Percentiles rank a stretch among this genome's conserved stretches.
Evolutionary conservation across 2,113 vertebrate genomes (phyloP).

Genomic region (Scartelaos histophorus): DNA sequence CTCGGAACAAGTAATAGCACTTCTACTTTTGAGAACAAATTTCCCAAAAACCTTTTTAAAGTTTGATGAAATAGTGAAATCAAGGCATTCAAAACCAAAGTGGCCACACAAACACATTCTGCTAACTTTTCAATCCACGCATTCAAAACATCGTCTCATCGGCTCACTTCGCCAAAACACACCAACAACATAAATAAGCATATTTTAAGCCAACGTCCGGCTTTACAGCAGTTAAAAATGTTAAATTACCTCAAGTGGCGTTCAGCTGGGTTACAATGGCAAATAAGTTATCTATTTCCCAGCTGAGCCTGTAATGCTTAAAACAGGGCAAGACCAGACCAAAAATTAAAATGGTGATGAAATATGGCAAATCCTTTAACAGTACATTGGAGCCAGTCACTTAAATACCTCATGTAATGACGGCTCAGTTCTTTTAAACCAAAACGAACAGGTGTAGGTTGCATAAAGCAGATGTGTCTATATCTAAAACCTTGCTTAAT

Average conservation of each 20-base stretch:
- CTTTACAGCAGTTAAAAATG: conserved; percentile 63
- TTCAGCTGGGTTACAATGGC: conserved; percentile 39
- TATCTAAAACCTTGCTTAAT: conserved; percentile 68
- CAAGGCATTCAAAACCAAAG: conserved; percentile 66
- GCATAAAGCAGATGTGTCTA: conserved; percentile 57
- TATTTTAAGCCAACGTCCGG: conserved; percentile 37
- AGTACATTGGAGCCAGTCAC: conserved; percentile 20
- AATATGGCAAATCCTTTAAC: conserved; percentile 5
- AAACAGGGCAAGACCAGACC: conserved; percentile 26
- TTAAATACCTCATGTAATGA: conserved; percentile 18
- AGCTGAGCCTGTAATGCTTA: conserved; percentile 29
- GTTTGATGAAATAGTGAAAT: conserved; percentile 49
- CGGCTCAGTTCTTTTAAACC: conserved; percentile 25
- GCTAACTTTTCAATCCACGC: conserved; percentile 32
- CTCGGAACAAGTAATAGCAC: conserved; percentile 69
- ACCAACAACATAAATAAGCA: conserved; percentile 18
- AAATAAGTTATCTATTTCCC: conserved; percentile 36
- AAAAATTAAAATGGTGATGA: conserved; percentile 14
- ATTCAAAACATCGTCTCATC: conserved; percentile 21
- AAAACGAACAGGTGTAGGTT: conserved; percentile 38
- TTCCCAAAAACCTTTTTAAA: conserved; percentile 57
- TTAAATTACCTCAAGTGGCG: conserved; percentile 43
- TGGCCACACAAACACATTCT: conserved; percentile 53
- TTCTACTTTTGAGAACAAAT: conserved; percentile 65
- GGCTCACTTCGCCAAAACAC: conserved; percentile 54